Conservation (phyloP, 2,113 vertebrate genomes). For the Cynocephalus volans region DNA sequence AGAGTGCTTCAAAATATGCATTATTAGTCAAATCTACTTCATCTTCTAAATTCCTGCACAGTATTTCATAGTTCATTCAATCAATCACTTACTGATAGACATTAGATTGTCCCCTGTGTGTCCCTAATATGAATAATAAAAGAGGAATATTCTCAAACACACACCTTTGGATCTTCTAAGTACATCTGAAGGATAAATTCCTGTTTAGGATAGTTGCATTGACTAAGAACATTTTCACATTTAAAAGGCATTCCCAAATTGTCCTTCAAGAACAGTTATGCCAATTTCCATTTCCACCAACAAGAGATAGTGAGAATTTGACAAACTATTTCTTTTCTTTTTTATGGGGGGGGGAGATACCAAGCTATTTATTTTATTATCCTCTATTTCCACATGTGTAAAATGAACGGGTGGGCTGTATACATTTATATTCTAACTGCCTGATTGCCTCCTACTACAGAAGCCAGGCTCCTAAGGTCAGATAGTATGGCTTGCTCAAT, state of each 20-base stretch:
- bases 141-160: neutral
- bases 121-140: neutral
- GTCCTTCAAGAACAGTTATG: neutral
- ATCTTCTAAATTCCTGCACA: neutral
- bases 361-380: neutral
- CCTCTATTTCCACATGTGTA: neutral
- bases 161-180: neutral
- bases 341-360: too few species aligned
- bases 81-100: neutral
- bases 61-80: neutral
- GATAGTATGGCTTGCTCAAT: neutral
- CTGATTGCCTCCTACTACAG: neutral
- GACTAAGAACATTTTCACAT: neutral
- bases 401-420: neutral
- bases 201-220: neutral
- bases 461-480: neutral
- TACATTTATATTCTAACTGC: neutral
- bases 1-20: neutral
- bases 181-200: neutral
- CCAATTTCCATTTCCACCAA: neutral
- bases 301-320: neutral
- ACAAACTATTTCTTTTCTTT: neutral
- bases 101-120: neutral
- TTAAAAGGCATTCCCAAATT: neutral
- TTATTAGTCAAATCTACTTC: neutral